Base-by-base conservation (phyloP, 2,797 vertebrate species). In the Clarias fuscus region DNA sequence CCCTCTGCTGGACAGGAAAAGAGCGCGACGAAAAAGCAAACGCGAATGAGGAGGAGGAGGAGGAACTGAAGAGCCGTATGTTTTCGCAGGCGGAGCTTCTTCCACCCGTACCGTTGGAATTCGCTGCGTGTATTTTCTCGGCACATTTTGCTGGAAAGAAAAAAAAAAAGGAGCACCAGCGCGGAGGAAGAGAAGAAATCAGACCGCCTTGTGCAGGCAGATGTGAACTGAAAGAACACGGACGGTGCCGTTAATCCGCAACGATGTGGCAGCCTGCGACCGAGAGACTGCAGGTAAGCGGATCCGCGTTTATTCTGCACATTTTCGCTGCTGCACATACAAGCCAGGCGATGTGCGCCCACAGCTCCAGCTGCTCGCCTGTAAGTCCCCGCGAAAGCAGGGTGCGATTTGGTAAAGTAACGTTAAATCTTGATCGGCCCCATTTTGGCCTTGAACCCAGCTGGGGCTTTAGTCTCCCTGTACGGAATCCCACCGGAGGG, bases 241-340 rank as follows among this genome's bases (percentile, higher is more conserved):
- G 80, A 84, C 61, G 64, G 84, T 82, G 65, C 77, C 65, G 30
- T 84, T 73, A 59, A 70, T 76, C 91, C 88, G 90, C 90, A 90
- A 97, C 94, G 90, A 98, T 99, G 98, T 99, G 98, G 98, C 98
- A 98, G 94, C 98, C 97, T 88, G 97, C 97, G 93, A 97, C 96
- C 79, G 98, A 99, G 93, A 96, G 98, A 94, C 92, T 98, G 96
- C 97, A 98, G 98, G 98, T 98, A 95, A 86, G 79, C 7, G 76
- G 40, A 30, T 24, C 70, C 30, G 33, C 79, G n/a, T 85, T 86
- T 77, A 76, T 70, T 72, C 68, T 62, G 43, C 76, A 62, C 0
- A 81, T 48, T 83, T 72, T 30, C 58, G 24, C 33, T 40, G 33
- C 59, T 65, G 17, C 61, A 27, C 62, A 82, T 82, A 67, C 62